phyloP scores from a whole-genome alignment of 2,113 vertebrate species.

The Ictidomys tridecemlineatus region DNA sequence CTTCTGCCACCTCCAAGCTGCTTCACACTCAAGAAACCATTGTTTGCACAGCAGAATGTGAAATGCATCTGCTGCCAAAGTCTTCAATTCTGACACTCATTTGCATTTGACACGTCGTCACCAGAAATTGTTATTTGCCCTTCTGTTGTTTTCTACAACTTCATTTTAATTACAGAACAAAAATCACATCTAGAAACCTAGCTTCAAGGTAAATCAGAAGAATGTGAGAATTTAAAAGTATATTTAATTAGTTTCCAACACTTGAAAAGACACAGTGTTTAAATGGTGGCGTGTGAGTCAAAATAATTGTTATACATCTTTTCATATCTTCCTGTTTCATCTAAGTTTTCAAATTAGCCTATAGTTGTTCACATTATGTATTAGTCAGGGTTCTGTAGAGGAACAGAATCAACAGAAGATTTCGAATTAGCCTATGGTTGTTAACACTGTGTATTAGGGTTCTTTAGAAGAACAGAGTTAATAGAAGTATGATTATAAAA shows the following conservation, averaged over 20 bases:
- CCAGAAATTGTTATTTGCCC: neutral
- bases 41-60: neutral
- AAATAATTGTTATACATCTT: neutral
- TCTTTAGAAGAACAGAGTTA: too few species aligned
- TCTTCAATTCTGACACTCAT: neutral
- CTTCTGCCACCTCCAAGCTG: neutral
- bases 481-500: too few species aligned
- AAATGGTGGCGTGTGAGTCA: neutral
- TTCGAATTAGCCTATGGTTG: neutral
- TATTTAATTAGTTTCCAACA: neutral
- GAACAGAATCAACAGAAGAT: neutral
- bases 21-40: neutral
- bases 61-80: neutral
- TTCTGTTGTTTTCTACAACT: neutral
- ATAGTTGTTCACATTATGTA: neutral
- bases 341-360: neutral
- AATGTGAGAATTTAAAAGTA: neutral
- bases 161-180: neutral
- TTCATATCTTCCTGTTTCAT: neutral
- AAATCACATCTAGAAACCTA: neutral
- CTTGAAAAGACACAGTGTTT: neutral
- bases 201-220: neutral
- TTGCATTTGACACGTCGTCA: neutral
- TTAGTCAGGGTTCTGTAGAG: too few species aligned
- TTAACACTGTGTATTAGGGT: neutral